A percentile compares a stretch with the other conserved stretches of the same genome.
These are phyloP conservation scores for Gallinago nigripennis DNA, from an alignment of 2,797 vertebrate species.

Conservation along the genomic window DNA sequence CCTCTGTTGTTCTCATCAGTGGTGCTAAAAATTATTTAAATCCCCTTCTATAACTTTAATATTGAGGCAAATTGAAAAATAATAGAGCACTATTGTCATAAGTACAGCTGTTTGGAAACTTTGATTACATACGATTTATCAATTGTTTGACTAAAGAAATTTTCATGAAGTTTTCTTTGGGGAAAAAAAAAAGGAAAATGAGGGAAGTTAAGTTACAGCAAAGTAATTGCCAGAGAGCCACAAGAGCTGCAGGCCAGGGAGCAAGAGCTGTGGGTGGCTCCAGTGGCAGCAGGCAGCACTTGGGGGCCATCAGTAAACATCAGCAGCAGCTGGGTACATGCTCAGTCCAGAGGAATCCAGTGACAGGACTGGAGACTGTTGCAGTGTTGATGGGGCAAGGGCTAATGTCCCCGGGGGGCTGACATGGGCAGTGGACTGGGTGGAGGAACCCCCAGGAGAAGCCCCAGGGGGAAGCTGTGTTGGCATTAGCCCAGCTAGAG, in stretches of 20 bases:
- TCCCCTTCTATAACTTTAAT: neutral
- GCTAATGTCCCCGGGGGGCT: rapidly evolving
- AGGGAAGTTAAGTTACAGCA: neutral
- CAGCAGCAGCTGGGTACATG: neutral
- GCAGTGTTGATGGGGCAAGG: rapidly evolving
- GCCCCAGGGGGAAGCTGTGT: rapidly evolving
- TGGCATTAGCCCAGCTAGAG: neutral
- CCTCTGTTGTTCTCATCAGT: neutral
- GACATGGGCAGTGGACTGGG: neutral
- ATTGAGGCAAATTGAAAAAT: neutral
- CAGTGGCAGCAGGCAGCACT: neutral
- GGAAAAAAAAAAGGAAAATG: neutral
- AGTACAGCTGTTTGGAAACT: neutral
- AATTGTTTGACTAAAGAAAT: neutral
- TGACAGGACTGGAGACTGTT: neutral
- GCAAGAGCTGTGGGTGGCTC: neutral
- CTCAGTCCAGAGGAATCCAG: neutral
- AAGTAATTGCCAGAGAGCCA: neutral
- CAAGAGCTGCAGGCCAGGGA: neutral
- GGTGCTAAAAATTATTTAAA: neutral
- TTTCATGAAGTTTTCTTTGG: neutral
- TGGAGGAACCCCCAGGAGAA: rapidly evolving
- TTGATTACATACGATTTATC: neutral
- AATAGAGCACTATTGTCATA: neutral
- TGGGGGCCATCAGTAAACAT: neutral